Conservation (phyloP, 2,888 invertebrate species). For the Eristalis tenax region DNA sequence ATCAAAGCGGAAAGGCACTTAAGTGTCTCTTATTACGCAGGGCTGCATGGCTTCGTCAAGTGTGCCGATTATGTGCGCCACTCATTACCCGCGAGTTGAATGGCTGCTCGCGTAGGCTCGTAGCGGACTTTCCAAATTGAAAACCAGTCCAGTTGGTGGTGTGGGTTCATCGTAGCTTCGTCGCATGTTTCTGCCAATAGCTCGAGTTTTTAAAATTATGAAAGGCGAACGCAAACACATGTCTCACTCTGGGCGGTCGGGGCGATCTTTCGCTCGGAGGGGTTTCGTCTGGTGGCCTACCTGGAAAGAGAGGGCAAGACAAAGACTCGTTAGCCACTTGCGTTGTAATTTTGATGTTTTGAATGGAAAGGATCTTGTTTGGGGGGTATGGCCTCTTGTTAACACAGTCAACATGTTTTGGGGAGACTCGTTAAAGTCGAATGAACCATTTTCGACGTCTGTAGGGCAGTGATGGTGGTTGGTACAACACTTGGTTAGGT, state of each 20-base stretch:
- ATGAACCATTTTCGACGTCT: not conserved
- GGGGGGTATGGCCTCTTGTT: not conserved
- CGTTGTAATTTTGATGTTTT: not conserved
- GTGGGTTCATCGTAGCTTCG: not conserved
- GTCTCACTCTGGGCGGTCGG: not conserved
- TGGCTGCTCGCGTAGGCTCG: not conserved
- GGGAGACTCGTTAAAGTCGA: not conserved
- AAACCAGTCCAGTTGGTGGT: not conserved
- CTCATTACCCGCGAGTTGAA: constrained; percentile 13
- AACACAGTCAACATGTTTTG: not conserved
- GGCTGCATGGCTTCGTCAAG: not conserved
- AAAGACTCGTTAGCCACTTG: not conserved
- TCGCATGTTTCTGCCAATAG: not conserved
- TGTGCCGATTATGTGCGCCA: not conserved
- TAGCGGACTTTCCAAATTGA: not conserved
- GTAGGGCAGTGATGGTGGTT: not conserved
- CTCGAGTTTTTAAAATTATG: not conserved
- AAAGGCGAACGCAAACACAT: not conserved
- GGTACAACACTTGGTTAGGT: not conserved
- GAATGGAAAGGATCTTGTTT: not conserved
- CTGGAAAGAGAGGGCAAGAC: not conserved
- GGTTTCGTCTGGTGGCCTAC: not conserved
- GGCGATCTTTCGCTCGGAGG: not conserved
- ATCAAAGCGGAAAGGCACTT: constrained; percentile 22
- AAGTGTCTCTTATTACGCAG: constrained; percentile 20